Percentiles rank a stretch among this genome's conserved stretches.
Conservation (phyloP, 2,113 vertebrate genomes). For the Gasterosteus aculeatus region DNA sequence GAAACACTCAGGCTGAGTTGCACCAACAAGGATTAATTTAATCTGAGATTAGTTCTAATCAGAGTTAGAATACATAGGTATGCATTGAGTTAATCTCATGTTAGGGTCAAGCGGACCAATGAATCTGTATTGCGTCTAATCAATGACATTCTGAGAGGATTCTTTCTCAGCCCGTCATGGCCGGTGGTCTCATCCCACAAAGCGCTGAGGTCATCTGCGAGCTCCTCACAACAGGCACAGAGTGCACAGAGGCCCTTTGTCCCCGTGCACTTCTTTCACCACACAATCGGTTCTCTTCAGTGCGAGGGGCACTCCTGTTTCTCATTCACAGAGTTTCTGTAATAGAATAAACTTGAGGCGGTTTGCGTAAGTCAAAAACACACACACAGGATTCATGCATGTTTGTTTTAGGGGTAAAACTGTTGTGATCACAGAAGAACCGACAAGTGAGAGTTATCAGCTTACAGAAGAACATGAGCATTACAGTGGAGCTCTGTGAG, state of each 20-base stretch:
- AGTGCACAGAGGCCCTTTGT: constrained; percentile 58
- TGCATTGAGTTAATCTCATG: neutral
- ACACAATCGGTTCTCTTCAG: neutral
- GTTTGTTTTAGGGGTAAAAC: constrained; percentile 12
- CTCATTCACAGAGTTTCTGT: neutral
- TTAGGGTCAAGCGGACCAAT: neutral
- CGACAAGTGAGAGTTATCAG: constrained; percentile 18
- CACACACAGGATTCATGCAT: constrained; percentile 54
- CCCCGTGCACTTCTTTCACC: neutral
- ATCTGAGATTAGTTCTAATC: neutral
- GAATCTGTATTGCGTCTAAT: neutral
- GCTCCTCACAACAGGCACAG: constrained; percentile 41
- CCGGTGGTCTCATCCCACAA: constrained; percentile 59
- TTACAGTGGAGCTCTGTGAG: constrained; percentile 22
- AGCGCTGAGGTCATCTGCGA: constrained; percentile 69
- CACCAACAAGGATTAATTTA: neutral
- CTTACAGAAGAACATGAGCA: constrained; percentile 49
- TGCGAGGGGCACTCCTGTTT: neutral
- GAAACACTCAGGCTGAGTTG: neutral
- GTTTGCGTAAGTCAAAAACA: neutral
- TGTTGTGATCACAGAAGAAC: constrained; percentile 17
- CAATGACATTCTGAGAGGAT: neutral
- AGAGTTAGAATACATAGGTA: neutral
- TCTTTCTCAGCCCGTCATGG: constrained; percentile 7
- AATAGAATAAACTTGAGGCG: neutral